Evolutionary conservation across 1,140 invertebrate genomes (phyloP).

Genomic region (Tetramorium parvispinum): DNA sequence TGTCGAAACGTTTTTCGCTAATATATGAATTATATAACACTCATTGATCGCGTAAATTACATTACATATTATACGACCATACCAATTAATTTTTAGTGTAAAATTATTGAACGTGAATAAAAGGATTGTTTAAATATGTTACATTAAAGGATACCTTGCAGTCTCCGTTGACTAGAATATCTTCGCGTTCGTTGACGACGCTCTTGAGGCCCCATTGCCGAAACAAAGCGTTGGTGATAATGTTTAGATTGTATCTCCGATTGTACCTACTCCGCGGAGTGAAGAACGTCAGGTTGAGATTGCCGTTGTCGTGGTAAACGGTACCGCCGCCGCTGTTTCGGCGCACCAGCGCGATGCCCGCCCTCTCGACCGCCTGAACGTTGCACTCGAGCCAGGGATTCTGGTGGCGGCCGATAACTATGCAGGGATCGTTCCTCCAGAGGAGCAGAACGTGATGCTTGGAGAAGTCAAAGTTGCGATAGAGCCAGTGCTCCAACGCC

Average conservation of each 20-base stretch:
- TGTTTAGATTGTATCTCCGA: constrained; percentile 93
- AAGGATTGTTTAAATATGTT: constrained; percentile 37
- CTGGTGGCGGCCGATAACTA: constrained; percentile 98
- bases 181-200: constrained; percentile 91
- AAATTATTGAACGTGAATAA: neutral
- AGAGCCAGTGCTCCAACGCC: constrained; percentile 98
- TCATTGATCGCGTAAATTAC: neutral
- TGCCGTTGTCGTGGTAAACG: constrained; percentile 98
- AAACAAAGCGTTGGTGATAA: constrained; percentile 92
- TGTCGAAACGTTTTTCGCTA: neutral
- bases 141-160: constrained; percentile 90
- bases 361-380: constrained; percentile 87
- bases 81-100: neutral
- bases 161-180: constrained; percentile 92
- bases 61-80: neutral
- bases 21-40: neutral
- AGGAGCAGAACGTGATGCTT: constrained; percentile 94
- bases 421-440: constrained; percentile 96
- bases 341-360: constrained; percentile 91
- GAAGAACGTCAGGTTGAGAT: constrained; percentile 97
- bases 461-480: constrained; percentile 93
- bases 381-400: constrained; percentile 98
- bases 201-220: constrained; percentile 92
- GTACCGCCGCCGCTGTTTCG: constrained; percentile 98
- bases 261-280: constrained; percentile 92